Conservation (phyloP, 2,888 invertebrate genomes). For the Merodon equestris region DNA sequence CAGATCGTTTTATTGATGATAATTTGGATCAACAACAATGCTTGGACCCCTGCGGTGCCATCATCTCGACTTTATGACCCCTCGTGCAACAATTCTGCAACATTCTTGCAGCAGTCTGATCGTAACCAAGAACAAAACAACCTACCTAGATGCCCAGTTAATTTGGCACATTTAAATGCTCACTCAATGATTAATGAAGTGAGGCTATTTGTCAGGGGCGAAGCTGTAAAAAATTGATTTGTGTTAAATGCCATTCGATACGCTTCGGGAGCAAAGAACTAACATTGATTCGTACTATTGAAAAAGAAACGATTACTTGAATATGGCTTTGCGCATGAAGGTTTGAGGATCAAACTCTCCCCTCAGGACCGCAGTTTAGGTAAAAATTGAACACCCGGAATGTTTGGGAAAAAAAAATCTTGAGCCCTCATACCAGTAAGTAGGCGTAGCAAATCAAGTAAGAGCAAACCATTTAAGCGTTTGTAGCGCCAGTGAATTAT, state of each 20-base stretch:
- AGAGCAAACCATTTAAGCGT: slow-evolving; percentile 44
- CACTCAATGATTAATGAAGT: slow-evolving; percentile 59
- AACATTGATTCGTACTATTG: slow-evolving; percentile 36
- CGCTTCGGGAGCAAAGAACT: slow-evolving; percentile 43
- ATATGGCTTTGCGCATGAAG: too few species aligned
- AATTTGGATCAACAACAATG: slow-evolving; percentile 55
- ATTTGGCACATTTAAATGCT: slow-evolving; percentile 55
- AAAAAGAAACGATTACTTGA: neutral
- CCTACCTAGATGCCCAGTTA: slow-evolving; percentile 14
- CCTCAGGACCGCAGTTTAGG: neutral
- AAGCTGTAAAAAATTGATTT: slow-evolving; percentile 54
- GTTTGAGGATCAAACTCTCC: slow-evolving; percentile 2
- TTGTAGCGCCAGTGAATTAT: slow-evolving; percentile 58
- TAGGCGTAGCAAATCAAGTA: slow-evolving; percentile 68
- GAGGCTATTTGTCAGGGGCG: slow-evolving; percentile 54
- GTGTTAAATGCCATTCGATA: slow-evolving; percentile 60
- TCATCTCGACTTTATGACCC: slow-evolving; percentile 57
- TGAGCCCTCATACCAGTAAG: slow-evolving; percentile 37
- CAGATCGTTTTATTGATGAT: slow-evolving; percentile 63
- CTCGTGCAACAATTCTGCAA: slow-evolving; percentile 48
- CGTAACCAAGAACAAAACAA: slow-evolving; percentile 9
- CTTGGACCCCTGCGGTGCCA: slow-evolving; percentile 33
- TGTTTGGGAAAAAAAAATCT: slow-evolving; percentile 26
- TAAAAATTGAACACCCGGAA: slow-evolving; percentile 4
- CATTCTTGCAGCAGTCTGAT: slow-evolving; percentile 24